A percentile compares a stretch with the other conserved stretches of the same genome.
Evolutionary conservation across 2,888 invertebrate genomes (phyloP).

Genomic region (Lymantria monacha): DNA sequence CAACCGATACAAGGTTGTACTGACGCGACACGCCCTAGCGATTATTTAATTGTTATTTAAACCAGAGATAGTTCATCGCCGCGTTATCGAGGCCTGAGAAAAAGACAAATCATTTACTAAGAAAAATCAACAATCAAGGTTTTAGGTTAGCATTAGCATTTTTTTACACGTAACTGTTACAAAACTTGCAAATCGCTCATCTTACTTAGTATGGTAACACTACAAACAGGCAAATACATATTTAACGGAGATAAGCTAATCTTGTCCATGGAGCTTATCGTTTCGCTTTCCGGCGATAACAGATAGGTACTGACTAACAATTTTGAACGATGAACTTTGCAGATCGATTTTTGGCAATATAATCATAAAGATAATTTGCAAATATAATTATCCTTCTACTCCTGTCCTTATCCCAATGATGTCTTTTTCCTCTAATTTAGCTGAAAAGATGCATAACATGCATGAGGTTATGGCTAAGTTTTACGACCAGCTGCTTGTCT

Average conservation of each 20-base stretch:
- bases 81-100: conserved; percentile 40
- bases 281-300: conserved; percentile 50
- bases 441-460: no score
- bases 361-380: no score
- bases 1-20: conserved; percentile 75
- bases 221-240: conserved; percentile 44
- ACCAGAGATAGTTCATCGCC: conserved; percentile 58
- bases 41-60: conserved; percentile 80
- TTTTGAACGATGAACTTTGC: conserved; percentile 17
- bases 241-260: conserved; percentile 48
- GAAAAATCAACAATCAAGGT: conserved; percentile 34
- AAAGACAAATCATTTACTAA: conserved; percentile 36
- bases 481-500: no score
- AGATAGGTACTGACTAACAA: conserved; percentile 54
- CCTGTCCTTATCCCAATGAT: no score
- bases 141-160: conserved; percentile 7
- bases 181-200: conserved; percentile 1
- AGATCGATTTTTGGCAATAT: no score
- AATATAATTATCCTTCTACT: no score
- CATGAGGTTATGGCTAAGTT: no score
- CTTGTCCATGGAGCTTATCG: conserved; percentile 55
- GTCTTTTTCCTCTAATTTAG: no score
- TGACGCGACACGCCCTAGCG: conserved; percentile 80
- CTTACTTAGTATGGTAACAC: conserved; percentile 20
- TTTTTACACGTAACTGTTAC: conserved; percentile 1